Evolutionary conservation across 2,797 vertebrate species (phyloP), one percentile per base, ranked within the genome.

Genomic region (Platalea minor): DNA sequence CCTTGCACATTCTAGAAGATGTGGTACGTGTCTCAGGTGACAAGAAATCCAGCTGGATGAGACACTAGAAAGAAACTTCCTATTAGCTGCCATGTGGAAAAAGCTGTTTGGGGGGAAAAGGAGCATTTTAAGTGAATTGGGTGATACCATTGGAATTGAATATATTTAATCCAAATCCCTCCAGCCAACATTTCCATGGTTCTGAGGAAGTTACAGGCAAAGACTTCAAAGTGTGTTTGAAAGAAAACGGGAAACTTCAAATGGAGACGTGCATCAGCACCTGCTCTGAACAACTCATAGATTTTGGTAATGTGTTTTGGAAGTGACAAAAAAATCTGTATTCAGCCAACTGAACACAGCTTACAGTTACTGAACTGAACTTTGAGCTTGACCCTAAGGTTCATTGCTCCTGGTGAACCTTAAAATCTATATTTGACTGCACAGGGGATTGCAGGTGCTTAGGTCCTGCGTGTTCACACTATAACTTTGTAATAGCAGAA

Each of bases 31-130:
- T 85, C 75, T 93, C 56, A 69, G 78, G 64, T 70, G 81, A 31
- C 61, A 78, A 87, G 90, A 88, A 96, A 93, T 91, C 90, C 87
- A 89, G 64, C 90, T 95, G 60, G 39, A 72, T 85, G 57, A 83
- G 86, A 82, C 37, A 74, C 70, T 59, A 73, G 82, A 81, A 94
- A 72, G 68, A 89, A 94, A 76, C 54, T 93, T 96, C 37, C 54
- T 75, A 37, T 81, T 83, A 93, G 46, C 67, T 93, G 79, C 85
- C 78, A 77, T 68, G 72, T 93, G 81, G 95, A 92, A 89, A 94
- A 94, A 93, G 60, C 89, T 91, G 63, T 87, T 56, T 56, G 46
- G 63, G 51, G n/a, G 26, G 53, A 89, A 89, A 91, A 72, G 64
- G 75, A 80, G 35, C 48, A 21, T 68, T 93, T 89, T 48, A 64